These are phyloP conservation scores for Hyaena hyaena DNA, from an alignment of 2,113 vertebrate genomes.

Conservation along the genomic window DNA sequence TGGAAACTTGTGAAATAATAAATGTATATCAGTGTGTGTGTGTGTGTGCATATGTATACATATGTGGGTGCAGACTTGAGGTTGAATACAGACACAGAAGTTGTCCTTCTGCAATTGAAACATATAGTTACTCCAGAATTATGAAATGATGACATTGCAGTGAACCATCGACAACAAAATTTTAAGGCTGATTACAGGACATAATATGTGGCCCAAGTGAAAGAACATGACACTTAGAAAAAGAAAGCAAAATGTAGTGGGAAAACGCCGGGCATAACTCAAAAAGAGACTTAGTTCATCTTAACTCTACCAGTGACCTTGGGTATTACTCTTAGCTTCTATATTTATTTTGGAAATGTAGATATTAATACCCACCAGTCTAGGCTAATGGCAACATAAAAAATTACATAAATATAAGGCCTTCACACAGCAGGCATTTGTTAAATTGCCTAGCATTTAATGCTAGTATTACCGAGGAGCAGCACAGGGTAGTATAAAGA, in stretches of 20 bases:
- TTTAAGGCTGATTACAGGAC: not conserved
- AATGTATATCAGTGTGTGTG: fast-evolving
- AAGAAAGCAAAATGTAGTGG: not conserved
- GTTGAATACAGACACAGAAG: not conserved
- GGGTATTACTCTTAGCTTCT: not conserved
- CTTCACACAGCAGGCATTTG: not conserved
- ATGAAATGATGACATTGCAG: not conserved
- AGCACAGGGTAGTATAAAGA: not conserved
- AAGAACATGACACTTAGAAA: not conserved
- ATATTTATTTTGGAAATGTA: not conserved
- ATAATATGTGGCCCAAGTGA: not conserved
- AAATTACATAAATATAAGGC: not conserved
- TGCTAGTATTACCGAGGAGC: not conserved
- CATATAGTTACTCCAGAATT: not conserved
- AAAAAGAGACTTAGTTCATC: not conserved
- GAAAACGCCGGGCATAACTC: not conserved
- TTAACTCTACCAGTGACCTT: not conserved
- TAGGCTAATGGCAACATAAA: not conserved
- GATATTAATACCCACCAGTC: not conserved
- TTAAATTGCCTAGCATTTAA: not conserved
- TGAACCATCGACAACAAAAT: not conserved
- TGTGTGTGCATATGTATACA: not conserved
- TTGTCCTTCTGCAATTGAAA: not conserved
- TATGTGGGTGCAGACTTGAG: not conserved
- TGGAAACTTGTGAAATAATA: not conserved